Conservation (phyloP, 1,140 invertebrate genomes). For the Solenopsis fugax region DNA sequence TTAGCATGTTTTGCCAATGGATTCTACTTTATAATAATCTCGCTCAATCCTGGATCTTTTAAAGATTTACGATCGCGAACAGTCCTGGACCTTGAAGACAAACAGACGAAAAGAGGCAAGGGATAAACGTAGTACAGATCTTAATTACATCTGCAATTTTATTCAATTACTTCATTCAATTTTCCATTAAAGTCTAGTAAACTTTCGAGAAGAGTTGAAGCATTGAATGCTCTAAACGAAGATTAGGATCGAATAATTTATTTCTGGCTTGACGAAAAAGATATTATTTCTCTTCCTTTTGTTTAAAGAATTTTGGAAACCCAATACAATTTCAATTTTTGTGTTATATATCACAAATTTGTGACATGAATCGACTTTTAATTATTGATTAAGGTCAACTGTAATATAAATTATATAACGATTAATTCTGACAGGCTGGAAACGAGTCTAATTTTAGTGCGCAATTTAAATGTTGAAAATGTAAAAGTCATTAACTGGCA, state of each 20-base stretch:
- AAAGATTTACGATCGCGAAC: too few relatives aligned
- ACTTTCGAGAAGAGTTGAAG: slow-evolving; percentile 24
- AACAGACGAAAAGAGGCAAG: background rate
- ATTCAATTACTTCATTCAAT: slow-evolving; percentile 30
- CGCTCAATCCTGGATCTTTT: background rate
- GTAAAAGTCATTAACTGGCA: background rate
- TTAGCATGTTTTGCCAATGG: background rate
- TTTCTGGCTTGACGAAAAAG: background rate
- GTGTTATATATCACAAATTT: background rate
- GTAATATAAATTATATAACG: slow-evolving; percentile 6
- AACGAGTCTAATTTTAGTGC: background rate
- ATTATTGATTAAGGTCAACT: background rate
- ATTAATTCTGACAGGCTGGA: background rate
- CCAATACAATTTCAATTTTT: slow-evolving; percentile 10
- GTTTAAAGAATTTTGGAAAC: background rate
- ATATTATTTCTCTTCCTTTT: background rate
- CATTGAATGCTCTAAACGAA: slow-evolving; percentile 7
- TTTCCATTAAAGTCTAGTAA: slow-evolving; percentile 52
- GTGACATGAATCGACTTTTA: background rate
- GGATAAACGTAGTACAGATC: background rate
- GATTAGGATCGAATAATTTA: slow-evolving; percentile 9
- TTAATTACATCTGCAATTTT: slow-evolving; percentile 33
- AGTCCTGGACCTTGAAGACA: background rate
- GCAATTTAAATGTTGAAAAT: background rate
- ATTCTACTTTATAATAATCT: background rate